Evolutionary conservation across 2,113 vertebrate genomes (phyloP), one percentile per base, ranked within the genome.

Genomic region (Phasianus colchicus): DNA sequence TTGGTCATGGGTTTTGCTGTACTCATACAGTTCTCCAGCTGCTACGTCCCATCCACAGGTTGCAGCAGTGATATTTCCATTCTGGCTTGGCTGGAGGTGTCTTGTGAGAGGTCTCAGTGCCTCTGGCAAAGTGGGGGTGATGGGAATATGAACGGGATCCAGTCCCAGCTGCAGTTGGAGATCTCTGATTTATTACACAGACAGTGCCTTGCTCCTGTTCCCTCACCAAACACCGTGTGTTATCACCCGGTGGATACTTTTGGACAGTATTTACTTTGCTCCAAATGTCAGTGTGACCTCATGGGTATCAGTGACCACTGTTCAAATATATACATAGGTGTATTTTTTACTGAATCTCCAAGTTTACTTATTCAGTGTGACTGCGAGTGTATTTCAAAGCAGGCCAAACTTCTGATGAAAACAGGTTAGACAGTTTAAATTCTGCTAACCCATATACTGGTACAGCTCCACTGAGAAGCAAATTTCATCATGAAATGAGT

Each of bases 71-170:
- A 0, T 52, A 61, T 87, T 75, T 83, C 61, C 0, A 0, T 43
- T 54, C 54, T 52, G 17, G 7, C 32, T 74, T 52, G 25, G 17
- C 40, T 55, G 32, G 63, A 72, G 55, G 64, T 84, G 40, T 1
- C 17, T 50, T 47, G 18, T 5, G 25, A 32, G 32, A 24, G 32
- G 8, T 45, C 42, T 76, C 40, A 10, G 22, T 30, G 57, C 66
- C 75, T 36, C 12, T 21, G 55, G 43, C 1, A 2, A 65, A 55
- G 19, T 1, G 0, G 17, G 6, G 9, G 5, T 43, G 32, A 8
- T 45, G 54, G 36, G 19, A 48, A 2, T 15, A 4, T 43, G 69
- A 38, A 67, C 11, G 8, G 38, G 19, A 7, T 50, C 13, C 65
- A 60, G 1, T 6, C 38, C 8, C 50, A 38, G 34, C 34, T 67